Conservation (phyloP, 2,113 vertebrate species). For the Chinchilla lanigera region DNA sequence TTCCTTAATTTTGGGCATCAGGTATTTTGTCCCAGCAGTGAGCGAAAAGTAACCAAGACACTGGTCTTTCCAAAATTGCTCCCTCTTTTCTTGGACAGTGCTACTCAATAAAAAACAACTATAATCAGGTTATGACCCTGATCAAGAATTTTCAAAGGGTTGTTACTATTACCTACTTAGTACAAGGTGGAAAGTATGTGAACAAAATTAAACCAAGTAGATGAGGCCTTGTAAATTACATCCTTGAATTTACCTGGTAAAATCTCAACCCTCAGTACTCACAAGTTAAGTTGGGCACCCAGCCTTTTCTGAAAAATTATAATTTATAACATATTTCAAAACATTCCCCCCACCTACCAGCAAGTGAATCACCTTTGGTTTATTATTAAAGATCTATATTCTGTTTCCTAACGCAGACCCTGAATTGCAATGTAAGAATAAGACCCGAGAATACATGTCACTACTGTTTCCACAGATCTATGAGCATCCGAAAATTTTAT, state of each 20-base stretch:
- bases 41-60: too few relatives aligned
- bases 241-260: background rate
- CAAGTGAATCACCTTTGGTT: background rate
- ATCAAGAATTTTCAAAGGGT: background rate
- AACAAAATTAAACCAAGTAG: background rate
- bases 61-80: background rate
- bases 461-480: background rate
- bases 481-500: background rate
- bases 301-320: background rate
- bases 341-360: background rate
- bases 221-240: background rate
- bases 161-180: background rate
- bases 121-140: background rate
- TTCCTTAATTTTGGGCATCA: too few relatives aligned
- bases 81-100: background rate
- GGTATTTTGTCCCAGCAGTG: too few relatives aligned
- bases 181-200: background rate
- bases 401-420: background rate
- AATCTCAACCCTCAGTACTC: background rate
- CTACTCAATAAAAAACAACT: background rate
- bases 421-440: background rate
- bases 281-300: background rate
- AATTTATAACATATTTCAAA: constrained; percentile 11
- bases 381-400: background rate
- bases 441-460: background rate